Conservation (phyloP, 2,797 vertebrate genomes). For the Coregonus ussuriensis region DNA sequence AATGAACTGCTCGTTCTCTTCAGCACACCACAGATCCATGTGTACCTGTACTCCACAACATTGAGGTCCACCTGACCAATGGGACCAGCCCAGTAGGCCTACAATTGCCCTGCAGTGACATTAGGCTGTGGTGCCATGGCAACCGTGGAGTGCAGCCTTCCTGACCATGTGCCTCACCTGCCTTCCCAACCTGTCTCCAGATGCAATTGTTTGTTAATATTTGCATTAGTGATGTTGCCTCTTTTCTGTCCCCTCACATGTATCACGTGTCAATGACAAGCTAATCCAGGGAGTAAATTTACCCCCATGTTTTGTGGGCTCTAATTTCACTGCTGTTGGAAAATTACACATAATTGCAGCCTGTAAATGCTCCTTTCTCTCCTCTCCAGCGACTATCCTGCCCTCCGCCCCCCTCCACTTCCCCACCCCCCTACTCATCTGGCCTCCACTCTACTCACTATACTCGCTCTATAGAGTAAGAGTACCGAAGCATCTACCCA, state of each 20-base stretch:
- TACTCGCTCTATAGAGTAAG: not conserved
- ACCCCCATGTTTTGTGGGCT: slow-evolving; percentile 77
- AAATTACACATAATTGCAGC: slow-evolving; percentile 84
- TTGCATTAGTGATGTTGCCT: slow-evolving; percentile 57
- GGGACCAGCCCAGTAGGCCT: not conserved
- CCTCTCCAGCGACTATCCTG: slow-evolving; percentile 58
- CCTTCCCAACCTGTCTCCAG: slow-evolving; percentile 48
- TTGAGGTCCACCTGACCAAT: not conserved
- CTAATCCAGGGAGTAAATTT: slow-evolving; percentile 72
- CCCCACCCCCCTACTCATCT: slow-evolving; percentile 1
- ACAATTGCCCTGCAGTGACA: not conserved
- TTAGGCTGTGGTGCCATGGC: slow-evolving; percentile 33
- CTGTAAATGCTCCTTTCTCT: slow-evolving; percentile 72
- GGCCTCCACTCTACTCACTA: slow-evolving; percentile 35
- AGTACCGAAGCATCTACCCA: too few relatives aligned
- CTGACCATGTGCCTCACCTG: slow-evolving; percentile 37
- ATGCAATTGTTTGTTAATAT: slow-evolving; percentile 61
- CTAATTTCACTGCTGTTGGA: slow-evolving; percentile 82
- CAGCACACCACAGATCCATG: not conserved
- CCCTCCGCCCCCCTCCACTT: slow-evolving; percentile 19
- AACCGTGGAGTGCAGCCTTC: slow-evolving; percentile 21
- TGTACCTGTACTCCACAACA: not conserved
- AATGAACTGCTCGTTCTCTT: not conserved
- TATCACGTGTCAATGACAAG: slow-evolving; percentile 63
- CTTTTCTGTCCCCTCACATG: slow-evolving; percentile 1